These are phyloP conservation scores for Manis crassicaudata DNA, from an alignment of 2,797 vertebrate species.

Conservation along the genomic window DNA sequence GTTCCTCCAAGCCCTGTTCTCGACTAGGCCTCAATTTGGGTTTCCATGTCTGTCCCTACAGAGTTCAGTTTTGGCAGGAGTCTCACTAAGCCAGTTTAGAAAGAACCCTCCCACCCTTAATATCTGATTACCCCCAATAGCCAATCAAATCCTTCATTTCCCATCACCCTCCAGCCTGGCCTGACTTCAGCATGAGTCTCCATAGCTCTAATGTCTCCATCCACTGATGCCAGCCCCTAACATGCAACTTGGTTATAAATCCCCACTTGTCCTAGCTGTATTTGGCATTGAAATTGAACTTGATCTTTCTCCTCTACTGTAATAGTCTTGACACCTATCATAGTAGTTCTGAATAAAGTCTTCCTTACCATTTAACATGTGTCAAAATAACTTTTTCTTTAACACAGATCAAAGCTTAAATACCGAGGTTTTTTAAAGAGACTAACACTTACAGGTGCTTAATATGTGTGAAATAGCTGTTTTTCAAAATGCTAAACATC, in stretches of 20 bases:
- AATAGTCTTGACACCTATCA: background rate
- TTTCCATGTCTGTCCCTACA: background rate
- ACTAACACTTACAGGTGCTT: background rate
- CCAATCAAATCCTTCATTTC: background rate
- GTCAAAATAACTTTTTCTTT: conserved; percentile 9
- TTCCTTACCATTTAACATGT: conserved; percentile 16
- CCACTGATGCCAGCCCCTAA: no score
- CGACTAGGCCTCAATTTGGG: background rate
- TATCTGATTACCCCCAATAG: background rate
- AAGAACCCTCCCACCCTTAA: background rate
- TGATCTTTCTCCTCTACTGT: background rate
- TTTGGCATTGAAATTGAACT: background rate
- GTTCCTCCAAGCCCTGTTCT: background rate
- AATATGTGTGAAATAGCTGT: background rate
- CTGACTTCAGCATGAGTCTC: background rate
- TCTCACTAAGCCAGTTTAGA: background rate
- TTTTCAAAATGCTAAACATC: conserved; percentile 18
- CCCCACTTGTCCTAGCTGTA: background rate
- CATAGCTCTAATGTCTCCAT: background rate
- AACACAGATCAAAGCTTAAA: background rate
- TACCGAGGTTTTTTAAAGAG: background rate
- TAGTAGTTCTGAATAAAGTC: background rate
- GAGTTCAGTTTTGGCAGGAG: background rate
- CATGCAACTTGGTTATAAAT: background rate
- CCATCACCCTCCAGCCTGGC: background rate